Conservation (phyloP, 2,797 vertebrate species). For the Clamator glandarius region DNA sequence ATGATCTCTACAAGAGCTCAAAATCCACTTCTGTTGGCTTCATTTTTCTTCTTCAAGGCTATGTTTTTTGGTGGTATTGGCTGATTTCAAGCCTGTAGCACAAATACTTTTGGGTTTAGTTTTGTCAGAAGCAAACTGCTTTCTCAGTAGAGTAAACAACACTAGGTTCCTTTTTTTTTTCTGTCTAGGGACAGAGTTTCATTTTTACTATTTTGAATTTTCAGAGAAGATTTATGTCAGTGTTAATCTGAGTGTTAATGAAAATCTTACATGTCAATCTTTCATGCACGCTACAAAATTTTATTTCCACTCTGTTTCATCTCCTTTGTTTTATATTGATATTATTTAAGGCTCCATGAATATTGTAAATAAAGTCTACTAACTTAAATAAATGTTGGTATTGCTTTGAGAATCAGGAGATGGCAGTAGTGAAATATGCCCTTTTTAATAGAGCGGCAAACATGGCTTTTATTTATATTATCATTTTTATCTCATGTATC, state of each 20-base stretch:
- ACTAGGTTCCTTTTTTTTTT: rapidly evolving
- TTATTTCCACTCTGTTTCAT: neutral
- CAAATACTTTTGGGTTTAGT: neutral
- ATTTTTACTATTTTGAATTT: neutral
- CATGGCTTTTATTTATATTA: neutral
- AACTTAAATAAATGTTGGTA: neutral
- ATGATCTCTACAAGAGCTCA: neutral
- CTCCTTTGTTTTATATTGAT: neutral
- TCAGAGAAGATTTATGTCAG: neutral
- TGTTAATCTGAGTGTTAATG: neutral
- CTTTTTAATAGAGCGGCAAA: neutral
- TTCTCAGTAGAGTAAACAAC: neutral
- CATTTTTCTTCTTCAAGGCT: neutral
- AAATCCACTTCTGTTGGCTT: neutral
- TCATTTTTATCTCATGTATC: neutral
- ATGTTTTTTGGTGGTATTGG: neutral
- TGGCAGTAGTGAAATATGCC: neutral
- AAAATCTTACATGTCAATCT: neutral
- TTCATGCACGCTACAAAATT: neutral
- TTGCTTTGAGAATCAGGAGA: neutral
- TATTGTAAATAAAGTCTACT: neutral
- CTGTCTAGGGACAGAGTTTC: neutral
- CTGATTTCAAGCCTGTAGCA: neutral
- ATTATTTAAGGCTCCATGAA: neutral
- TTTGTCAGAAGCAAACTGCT: neutral